Base-by-base conservation (phyloP, 2,113 vertebrate species). In the Odontophorus gujanensis region DNA sequence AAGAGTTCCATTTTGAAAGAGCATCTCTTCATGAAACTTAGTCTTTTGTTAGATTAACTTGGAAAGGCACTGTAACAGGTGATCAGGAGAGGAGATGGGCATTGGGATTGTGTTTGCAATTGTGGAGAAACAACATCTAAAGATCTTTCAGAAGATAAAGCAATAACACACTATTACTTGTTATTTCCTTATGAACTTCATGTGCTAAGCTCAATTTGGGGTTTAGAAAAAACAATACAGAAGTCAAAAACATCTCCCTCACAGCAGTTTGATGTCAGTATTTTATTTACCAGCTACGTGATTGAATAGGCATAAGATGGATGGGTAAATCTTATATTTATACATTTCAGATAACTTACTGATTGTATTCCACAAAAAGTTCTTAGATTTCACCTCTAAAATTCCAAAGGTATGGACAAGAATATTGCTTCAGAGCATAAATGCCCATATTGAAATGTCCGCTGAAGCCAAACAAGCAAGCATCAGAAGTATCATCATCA, bases 171-270 rank as follows among this genome's bases (percentile, higher is more conserved):
- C 4, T 55, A 11, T 43, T 65, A 20, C 3, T 42, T 19, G 11
- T 6, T 4, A 38, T 81, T 81, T 89, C 11, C 30, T 47, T 55
- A 66, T 6, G n/a, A 82, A 24, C 73, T 82, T 68, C 84, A n/a
- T 5, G 34, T 1, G 0, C 16, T 16, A 65, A 47, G 26, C 8
- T 58, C 40, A 79, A 26, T 3, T 36, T 1, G 1, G 2, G 2
- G 26, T 21, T 50, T 28, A 32, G 55, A 34, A 40, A 32, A 8
- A 30, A n/a, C 25, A 26, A 10, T 59, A 21, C 32, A 21, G 16
- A 40, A 13, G 8, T 10, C 69, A 88, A 62, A 28, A 51, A 7
- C 5, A 13, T 4, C 14, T 71, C 5, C 21, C 12, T 40, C 7
- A 4, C 7, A 25, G 1, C 2, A 9, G 38, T 36, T 47, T 51